phyloP scores from a whole-genome alignment of 1,140 invertebrate genomes.

The Ostrea edulis region DNA sequence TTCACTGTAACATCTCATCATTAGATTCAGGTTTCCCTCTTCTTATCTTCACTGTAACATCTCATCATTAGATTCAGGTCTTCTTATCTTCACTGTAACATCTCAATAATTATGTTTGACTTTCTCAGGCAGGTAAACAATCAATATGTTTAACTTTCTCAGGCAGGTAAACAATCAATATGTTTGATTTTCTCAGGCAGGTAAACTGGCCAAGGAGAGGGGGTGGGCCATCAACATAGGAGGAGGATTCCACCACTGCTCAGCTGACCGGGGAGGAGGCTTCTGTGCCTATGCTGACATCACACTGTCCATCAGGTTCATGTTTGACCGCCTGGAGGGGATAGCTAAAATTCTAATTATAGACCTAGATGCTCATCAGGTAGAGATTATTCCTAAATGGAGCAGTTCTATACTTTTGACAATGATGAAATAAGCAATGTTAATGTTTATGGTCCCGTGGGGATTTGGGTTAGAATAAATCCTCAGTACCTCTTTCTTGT shows the following conservation, averaged over 20 bases:
- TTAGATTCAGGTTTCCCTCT: no score
- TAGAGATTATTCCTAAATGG: constrained; percentile 61
- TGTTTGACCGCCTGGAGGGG: constrained; percentile 81
- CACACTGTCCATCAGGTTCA: constrained; percentile 86
- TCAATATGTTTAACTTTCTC: no score
- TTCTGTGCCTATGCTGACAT: constrained; percentile 95
- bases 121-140: no score
- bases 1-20: no score
- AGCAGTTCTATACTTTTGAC: background rate
- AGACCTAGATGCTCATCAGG: constrained; percentile 93
- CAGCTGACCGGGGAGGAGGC: constrained; percentile 86
- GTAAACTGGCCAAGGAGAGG: constrained; percentile 88
- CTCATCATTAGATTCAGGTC: no score
- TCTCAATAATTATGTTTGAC: no score
- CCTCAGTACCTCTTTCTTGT: no score
- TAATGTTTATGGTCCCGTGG: no score
- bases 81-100: no score
- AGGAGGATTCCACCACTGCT: constrained; percentile 89
- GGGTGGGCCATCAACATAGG: constrained; percentile 95
- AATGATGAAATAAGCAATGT: background rate
- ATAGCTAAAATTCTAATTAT: constrained; percentile 88
- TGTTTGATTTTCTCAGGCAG: constrained; percentile 80
- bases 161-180: no score
- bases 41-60: no score
- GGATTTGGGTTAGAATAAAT: no score